Conservation (phyloP, 2,797 vertebrate genomes). For the Microctenopoma lineatum region DNA sequence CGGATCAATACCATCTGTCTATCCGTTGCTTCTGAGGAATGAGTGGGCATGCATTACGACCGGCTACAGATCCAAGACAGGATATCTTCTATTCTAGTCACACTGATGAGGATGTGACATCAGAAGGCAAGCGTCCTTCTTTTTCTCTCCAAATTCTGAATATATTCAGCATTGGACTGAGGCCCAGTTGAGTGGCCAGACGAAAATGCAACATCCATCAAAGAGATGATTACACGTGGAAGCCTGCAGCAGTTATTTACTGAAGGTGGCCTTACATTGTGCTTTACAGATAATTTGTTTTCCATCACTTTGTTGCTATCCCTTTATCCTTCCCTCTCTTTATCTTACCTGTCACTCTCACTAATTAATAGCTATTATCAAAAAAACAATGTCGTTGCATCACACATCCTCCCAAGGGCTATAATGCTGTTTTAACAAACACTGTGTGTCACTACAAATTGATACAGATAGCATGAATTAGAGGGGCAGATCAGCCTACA, state of each 20-base stretch:
- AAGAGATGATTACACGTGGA: conserved; percentile 14
- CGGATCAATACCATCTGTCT: conserved; percentile 53
- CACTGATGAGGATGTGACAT: conserved; percentile 31
- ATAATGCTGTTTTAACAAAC: conserved; percentile 7
- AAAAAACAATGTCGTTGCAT: conserved; percentile 40
- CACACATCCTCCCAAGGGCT: conserved; percentile 41
- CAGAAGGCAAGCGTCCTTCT: conserved; percentile 37
- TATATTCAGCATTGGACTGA: conserved; percentile 32
- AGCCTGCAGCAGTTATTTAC: conserved; percentile 7
- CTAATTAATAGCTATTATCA: conserved; percentile 53
- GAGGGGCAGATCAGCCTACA: conserved; percentile 44
- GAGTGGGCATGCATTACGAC: conserved; percentile 50
- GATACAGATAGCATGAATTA: conserved; percentile 60
- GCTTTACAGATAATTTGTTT: conserved; percentile 7
- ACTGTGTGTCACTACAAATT: conserved; percentile 48
- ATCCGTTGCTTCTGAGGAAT: conserved; percentile 32
- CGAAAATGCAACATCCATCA: conserved; percentile 23
- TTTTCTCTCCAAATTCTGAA: conserved; percentile 39
- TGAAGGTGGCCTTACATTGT: neutral
- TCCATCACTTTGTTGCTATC: neutral
- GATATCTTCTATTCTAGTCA: conserved; percentile 48
- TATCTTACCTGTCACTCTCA: conserved; percentile 32
- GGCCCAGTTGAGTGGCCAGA: conserved; percentile 25
- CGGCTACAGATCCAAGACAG: conserved; percentile 40
- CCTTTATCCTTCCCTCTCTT: conserved; percentile 22